These are phyloP conservation scores for Lathamus discolor DNA, from an alignment of 2,113 vertebrate genomes.

Conservation along the genomic window DNA sequence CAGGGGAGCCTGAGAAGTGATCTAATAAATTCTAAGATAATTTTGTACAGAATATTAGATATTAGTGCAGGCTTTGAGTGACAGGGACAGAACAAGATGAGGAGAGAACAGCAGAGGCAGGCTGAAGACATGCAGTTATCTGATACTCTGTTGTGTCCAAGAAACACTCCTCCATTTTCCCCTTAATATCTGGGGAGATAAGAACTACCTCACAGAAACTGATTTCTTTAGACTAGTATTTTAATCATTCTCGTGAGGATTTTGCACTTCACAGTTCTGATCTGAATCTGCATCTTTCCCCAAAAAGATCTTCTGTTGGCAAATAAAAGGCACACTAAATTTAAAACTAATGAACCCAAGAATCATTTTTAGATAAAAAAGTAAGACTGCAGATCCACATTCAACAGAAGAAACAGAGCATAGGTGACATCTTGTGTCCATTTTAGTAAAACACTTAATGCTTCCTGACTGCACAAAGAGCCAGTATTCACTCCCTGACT, in stretches of 20 bases:
- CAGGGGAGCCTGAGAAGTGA: background rate
- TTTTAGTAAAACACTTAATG: background rate
- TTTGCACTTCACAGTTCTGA: background rate
- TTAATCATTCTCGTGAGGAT: background rate
- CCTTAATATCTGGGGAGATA: background rate
- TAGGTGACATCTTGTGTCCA: background rate
- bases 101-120: background rate
- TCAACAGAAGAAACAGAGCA: background rate
- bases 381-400: background rate
- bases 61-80: background rate
- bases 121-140: background rate
- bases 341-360: background rate
- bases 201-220: background rate
- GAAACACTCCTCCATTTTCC: background rate
- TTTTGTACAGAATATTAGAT: background rate
- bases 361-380: background rate
- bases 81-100: background rate
- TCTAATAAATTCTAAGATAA: background rate
- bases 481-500: background rate
- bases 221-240: background rate
- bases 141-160: background rate
- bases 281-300: background rate
- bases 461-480: background rate
- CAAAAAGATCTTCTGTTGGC: background rate
- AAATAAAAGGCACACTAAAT: background rate